Percentiles rank a stretch among this genome's conserved stretches.
Conservation (phyloP, 2,888 invertebrate species). For the Proisotoma minuta region DNA sequence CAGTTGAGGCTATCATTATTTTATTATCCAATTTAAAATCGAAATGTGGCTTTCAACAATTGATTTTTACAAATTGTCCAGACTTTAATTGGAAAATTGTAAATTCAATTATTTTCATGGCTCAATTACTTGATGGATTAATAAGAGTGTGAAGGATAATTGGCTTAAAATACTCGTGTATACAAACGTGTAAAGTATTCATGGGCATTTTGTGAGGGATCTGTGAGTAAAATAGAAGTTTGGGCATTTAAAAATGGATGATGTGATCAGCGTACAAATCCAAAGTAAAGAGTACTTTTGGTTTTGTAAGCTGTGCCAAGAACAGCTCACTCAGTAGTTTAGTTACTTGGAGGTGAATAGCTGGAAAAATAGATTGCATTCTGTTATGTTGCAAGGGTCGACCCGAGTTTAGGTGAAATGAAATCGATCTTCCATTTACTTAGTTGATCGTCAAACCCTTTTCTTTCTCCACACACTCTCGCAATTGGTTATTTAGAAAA, state of each 20-base stretch:
- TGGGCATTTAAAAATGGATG: slow-evolving; percentile 2
- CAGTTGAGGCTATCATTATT: background rate
- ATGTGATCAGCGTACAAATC: background rate
- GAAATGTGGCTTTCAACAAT: too few relatives aligned
- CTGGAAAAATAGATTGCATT: background rate
- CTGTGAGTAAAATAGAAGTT: background rate
- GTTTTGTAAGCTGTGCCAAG: background rate
- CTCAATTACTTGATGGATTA: too few relatives aligned
- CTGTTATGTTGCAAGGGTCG: background rate
- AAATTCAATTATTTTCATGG: too few relatives aligned
- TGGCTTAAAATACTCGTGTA: too few relatives aligned
- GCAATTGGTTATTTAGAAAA: background rate
- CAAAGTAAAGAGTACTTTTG: background rate
- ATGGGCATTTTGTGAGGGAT: background rate
- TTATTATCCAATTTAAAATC: background rate
- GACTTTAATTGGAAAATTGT: too few relatives aligned
- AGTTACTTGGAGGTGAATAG: background rate
- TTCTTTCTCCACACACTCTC: slow-evolving; percentile 6
- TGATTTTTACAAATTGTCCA: too few relatives aligned
- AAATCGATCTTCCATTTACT: slow-evolving; percentile 12
- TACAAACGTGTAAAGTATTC: too few relatives aligned
- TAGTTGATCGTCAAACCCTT: slow-evolving; percentile 6
- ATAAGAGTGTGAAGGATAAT: too few relatives aligned
- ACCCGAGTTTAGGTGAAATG: background rate
- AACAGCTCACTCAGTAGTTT: background rate